Evolutionary conservation across 2,797 vertebrate species (phyloP).

Genomic region (Aphelocoma californica): DNA sequence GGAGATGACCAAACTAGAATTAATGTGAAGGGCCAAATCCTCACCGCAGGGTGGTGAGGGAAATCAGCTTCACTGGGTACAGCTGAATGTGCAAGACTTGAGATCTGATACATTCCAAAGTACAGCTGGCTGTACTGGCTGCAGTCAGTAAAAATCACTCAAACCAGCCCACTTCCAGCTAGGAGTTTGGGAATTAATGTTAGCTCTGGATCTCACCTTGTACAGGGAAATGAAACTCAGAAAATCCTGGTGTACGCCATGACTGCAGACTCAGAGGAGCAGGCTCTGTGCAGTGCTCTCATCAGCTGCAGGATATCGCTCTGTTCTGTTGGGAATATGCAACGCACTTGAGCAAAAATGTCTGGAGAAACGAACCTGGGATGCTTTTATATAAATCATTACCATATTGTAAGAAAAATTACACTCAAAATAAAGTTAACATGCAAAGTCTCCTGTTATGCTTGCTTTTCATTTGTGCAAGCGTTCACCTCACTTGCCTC

Average conservation of each 20-base stretch:
- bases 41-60: neutral
- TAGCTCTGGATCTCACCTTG: neutral
- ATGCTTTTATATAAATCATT: neutral
- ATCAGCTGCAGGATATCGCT: fast-evolving
- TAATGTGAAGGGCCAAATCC: neutral
- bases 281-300: neutral
- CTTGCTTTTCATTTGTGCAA: neutral
- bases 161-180: fast-evolving
- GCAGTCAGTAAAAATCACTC: fast-evolving
- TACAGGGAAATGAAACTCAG: fast-evolving
- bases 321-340: neutral
- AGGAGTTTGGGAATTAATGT: fast-evolving
- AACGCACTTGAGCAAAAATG: neutral
- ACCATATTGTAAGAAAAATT: neutral
- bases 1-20: neutral
- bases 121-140: neutral
- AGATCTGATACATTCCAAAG: fast-evolving
- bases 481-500: neutral
- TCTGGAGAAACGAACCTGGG: neutral
- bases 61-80: neutral
- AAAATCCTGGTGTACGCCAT: neutral
- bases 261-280: neutral
- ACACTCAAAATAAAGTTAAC: neutral
- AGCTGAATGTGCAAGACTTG: neutral
- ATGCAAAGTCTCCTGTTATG: neutral